Conservation (phyloP, 1,140 invertebrate species). For the Drosophila quadrilineata region DNA sequence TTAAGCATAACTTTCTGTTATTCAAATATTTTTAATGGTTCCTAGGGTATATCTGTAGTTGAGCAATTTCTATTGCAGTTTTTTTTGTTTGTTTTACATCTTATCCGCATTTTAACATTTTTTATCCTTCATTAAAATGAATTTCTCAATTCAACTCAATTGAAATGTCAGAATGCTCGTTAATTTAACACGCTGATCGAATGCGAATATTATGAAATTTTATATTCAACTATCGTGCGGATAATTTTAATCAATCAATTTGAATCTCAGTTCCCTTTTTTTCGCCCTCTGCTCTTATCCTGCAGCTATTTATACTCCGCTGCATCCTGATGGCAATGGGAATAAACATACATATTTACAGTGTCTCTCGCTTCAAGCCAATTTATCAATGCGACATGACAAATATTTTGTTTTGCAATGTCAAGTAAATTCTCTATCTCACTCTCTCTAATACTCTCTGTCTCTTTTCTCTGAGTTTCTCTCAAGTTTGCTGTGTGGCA, state of each 20-base stretch:
- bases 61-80: neutral
- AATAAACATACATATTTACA: slow-evolving; percentile 26
- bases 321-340: slow-evolving; percentile 9
- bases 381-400: slow-evolving; percentile 42
- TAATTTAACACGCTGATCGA: slow-evolving; percentile 44
- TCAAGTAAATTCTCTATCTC: slow-evolving; percentile 23
- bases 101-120: too few species aligned
- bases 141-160: slow-evolving; percentile 53
- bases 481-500: neutral
- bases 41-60: too few species aligned
- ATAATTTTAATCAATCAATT: slow-evolving; percentile 40
- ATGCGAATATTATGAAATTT: slow-evolving; percentile 11
- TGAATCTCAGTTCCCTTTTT: neutral
- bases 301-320: too few species aligned
- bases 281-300: neutral
- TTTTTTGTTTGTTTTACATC: neutral
- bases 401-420: slow-evolving; percentile 47
- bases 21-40: too few species aligned
- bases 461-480: neutral
- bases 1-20: neutral
- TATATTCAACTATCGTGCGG: slow-evolving; percentile 15
- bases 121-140: slow-evolving; percentile 45
- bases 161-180: slow-evolving; percentile 62
- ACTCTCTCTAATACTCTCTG: neutral
- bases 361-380: slow-evolving; percentile 26